Evolutionary conservation across 2,888 invertebrate genomes (phyloP).

Genomic region (Drosophila mayaguana): DNA sequence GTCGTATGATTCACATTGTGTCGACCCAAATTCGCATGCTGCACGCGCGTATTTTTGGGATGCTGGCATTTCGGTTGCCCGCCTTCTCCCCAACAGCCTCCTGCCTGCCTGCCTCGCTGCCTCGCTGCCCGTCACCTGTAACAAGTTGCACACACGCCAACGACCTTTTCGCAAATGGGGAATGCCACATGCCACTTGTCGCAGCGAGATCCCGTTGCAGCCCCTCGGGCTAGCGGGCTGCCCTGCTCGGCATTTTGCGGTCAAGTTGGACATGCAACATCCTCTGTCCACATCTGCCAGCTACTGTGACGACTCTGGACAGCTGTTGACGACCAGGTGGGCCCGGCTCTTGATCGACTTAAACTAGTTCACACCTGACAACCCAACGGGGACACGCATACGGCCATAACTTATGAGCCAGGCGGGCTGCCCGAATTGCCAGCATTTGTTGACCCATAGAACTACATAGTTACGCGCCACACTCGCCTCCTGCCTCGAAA

Average conservation of each 20-base stretch:
- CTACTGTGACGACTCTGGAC: conserved; percentile 26
- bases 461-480: conserved; percentile 5
- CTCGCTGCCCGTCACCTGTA: conserved; percentile 16
- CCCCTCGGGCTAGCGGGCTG: conserved; percentile 1
- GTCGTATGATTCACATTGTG: conserved; percentile 61
- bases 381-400: conserved; percentile 25
- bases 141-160: conserved; percentile 62
- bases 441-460: conserved; percentile 38
- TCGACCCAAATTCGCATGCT: conserved; percentile 65
- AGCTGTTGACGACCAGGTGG: conserved; percentile 22
- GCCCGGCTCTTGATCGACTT: conserved; percentile 73
- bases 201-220: conserved; percentile 15
- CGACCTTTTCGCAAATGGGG: conserved; percentile 70
- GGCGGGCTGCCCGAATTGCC: not conserved
- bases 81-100: not conserved
- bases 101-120: conserved; percentile 1
- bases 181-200: conserved; percentile 49
- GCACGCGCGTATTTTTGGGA: conserved; percentile 72
- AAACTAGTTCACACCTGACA: conserved; percentile 70
- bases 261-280: conserved; percentile 62
- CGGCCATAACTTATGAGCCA: conserved; percentile 53
- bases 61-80: conserved; percentile 67
- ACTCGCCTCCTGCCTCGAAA: conserved; percentile 6
- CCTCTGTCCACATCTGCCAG: conserved; percentile 27
- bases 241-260: conserved; percentile 55